Evolutionary conservation across 2,113 vertebrate genomes (phyloP).

Genomic region (Oreochromis aureus): DNA sequence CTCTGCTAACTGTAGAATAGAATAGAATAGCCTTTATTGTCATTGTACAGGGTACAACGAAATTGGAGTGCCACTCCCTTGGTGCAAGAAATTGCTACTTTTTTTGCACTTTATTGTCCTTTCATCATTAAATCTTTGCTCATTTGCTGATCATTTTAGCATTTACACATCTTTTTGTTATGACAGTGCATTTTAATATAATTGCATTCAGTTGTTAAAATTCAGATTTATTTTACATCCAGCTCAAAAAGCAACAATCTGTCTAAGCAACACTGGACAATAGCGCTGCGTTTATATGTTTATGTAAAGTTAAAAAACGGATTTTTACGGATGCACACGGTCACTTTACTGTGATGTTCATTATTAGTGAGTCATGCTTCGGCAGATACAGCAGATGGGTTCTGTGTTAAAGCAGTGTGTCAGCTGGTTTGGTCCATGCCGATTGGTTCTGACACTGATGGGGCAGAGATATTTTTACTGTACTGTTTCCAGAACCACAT

Average conservation of each 20-base stretch:
- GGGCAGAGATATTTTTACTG: slow-evolving; percentile 54
- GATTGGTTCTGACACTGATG: slow-evolving; percentile 63
- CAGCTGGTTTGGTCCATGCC: slow-evolving; percentile 49
- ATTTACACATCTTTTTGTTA: neutral
- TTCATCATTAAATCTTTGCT: neutral
- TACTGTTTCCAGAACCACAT: slow-evolving; percentile 49
- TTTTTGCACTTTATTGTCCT: neutral
- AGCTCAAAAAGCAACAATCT: neutral
- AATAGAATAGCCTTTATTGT: too few species aligned
- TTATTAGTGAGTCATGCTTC: neutral
- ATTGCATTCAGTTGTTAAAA: neutral
- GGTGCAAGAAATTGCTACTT: neutral
- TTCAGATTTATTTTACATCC: neutral
- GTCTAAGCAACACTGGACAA: neutral
- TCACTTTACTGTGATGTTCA: neutral
- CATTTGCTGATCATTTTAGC: neutral
- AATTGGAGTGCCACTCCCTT: too few species aligned
- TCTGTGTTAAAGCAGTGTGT: neutral
- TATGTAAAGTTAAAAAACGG: neutral
- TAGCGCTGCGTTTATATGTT: neutral
- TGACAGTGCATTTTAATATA: neutral
- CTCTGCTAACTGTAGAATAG: neutral
- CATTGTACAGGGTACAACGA: too few species aligned
- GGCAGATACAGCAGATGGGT: neutral
- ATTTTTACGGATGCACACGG: neutral